Percentiles rank a stretch among this genome's conserved stretches.
Evolutionary conservation across 2,797 vertebrate genomes (phyloP).

Genomic region (Halcyon leucocephala): DNA sequence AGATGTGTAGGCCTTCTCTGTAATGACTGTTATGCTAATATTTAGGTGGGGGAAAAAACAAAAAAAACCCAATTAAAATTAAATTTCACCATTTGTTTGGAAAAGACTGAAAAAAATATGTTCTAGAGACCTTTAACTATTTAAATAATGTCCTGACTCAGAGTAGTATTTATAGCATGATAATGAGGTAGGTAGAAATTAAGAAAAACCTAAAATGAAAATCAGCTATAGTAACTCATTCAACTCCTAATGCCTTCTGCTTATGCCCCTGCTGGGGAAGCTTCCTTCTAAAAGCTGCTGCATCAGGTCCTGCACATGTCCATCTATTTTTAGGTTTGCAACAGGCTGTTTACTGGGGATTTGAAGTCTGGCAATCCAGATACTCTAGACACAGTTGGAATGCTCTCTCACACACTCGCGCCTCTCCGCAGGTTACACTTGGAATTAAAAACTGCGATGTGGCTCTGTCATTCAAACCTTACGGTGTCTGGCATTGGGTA

Average conservation of each 20-base stretch:
- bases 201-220: neutral
- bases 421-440: constrained; percentile 54
- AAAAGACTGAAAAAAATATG: neutral
- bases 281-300: constrained; percentile 55
- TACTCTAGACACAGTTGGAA: constrained; percentile 72
- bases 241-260: neutral
- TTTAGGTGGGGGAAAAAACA: neutral
- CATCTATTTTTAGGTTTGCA: constrained; percentile 67
- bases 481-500: constrained; percentile 23
- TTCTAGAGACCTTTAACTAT: neutral
- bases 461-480: constrained; percentile 70
- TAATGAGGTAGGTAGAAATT: neutral
- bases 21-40: neutral
- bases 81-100: neutral
- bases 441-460: constrained; percentile 63
- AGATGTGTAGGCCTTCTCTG: neutral
- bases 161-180: neutral
- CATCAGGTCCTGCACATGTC: constrained; percentile 64
- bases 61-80: neutral
- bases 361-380: constrained; percentile 71
- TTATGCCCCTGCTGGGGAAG: neutral
- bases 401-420: constrained; percentile 24
- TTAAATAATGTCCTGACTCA: neutral
- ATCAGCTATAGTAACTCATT: neutral
- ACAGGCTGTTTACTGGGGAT: constrained; percentile 68